Evolutionary conservation across 2,888 invertebrate genomes (phyloP).

Genomic region (Eupithecia subfuscata): DNA sequence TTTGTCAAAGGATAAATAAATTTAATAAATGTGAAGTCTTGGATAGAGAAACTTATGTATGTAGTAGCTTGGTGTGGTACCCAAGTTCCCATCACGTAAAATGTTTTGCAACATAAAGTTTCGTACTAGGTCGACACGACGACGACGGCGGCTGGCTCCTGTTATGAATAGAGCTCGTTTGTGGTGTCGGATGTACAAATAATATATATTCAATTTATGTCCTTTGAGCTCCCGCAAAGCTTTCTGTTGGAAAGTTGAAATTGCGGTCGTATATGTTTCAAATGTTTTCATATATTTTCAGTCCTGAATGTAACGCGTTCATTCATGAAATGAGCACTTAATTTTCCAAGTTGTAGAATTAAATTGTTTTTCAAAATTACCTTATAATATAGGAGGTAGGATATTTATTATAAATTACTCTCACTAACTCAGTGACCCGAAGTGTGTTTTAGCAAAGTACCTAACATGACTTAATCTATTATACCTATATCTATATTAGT

Average conservation of each 20-base stretch:
- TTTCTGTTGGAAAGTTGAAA: constrained; percentile 2
- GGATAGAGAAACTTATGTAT: not conserved
- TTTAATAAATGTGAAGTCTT: not conserved
- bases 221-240: not conserved
- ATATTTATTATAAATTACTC: not conserved
- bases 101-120: not conserved
- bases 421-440: not conserved
- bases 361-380: not conserved
- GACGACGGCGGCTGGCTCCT: not conserved
- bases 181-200: not conserved
- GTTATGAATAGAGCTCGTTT: constrained; percentile 7
- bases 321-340: not conserved
- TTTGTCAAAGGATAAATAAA: too few relatives aligned
- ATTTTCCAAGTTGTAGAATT: not conserved
- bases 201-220: constrained; percentile 7
- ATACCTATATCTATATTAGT: too few relatives aligned
- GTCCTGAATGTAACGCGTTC: not conserved
- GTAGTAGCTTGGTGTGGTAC: not conserved
- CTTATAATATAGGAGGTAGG: not conserved
- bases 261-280: not conserved
- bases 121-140: not conserved
- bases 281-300: not conserved
- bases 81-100: not conserved
- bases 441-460: not conserved
- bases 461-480: too few relatives aligned